Evolutionary conservation across 2,797 vertebrate genomes (phyloP).

Genomic region (Hyperoplus lanceolatus): DNA sequence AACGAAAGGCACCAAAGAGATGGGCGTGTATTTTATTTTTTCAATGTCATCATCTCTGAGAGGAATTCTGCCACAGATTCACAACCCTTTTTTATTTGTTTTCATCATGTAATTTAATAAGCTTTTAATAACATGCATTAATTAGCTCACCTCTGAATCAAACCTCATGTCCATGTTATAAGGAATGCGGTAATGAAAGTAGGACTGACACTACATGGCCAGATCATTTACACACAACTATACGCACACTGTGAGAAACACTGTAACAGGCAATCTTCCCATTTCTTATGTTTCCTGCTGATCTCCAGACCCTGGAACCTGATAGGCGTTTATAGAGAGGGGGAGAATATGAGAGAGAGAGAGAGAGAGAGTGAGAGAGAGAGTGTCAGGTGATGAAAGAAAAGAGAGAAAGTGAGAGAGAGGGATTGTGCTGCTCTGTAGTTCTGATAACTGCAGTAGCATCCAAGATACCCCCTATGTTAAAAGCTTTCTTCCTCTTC

Average conservation of each 20-base stretch:
- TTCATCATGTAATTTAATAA: neutral
- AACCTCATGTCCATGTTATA: neutral
- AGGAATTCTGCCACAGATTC: neutral
- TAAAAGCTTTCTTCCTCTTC: constrained; percentile 56
- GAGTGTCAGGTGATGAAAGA: constrained; percentile 28
- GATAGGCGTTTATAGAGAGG: constrained; percentile 58
- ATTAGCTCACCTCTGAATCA: neutral
- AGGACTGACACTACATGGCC: neutral
- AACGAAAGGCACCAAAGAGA: neutral
- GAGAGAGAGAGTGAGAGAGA: constrained; percentile 38
- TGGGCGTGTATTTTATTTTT: neutral
- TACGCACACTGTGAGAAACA: neutral
- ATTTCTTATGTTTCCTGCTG: constrained; percentile 27
- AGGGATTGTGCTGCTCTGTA: constrained; percentile 50
- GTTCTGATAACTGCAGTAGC: constrained; percentile 32
- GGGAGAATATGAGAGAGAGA: constrained; percentile 33
- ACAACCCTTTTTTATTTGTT: constrained; percentile 24
- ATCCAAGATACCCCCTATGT: constrained; percentile 36
- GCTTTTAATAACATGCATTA: constrained; percentile 4
- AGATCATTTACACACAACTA: constrained; percentile 6
- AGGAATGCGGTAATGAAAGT: constrained; percentile 12
- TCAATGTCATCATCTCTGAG: neutral
- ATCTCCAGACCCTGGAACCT: constrained; percentile 49
- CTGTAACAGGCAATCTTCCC: neutral
- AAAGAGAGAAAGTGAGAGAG: constrained; percentile 37